Percentiles rank a stretch among this genome's conserved stretches.
phyloP scores from a whole-genome alignment of 2,797 vertebrate genomes.

The Acipenser transmontanus region DNA sequence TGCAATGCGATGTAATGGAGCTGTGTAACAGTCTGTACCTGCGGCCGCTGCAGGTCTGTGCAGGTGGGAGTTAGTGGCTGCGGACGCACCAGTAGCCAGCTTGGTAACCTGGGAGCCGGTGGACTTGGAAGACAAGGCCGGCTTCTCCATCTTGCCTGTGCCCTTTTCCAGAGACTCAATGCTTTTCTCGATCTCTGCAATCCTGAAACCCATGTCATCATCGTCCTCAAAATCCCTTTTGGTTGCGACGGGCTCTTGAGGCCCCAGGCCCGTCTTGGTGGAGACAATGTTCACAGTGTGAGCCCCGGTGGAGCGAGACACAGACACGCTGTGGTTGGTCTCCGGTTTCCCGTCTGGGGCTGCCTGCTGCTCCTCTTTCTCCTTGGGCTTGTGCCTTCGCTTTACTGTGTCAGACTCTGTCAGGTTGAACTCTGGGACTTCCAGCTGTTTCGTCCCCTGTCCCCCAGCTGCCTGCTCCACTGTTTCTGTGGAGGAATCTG shows the following conservation, averaged over 20 bases:
- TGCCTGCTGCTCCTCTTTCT: slow-evolving; percentile 41
- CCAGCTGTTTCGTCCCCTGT: slow-evolving; percentile 24
- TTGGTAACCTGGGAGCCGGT: slow-evolving; percentile 55
- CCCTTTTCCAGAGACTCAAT: slow-evolving; percentile 44
- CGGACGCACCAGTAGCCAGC: slow-evolving; percentile 47
- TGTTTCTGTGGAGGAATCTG: slow-evolving; percentile 15
- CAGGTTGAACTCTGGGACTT: slow-evolving; percentile 79
- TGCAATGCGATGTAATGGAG: too few relatives aligned
- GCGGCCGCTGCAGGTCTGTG: too few relatives aligned
- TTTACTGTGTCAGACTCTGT: slow-evolving; percentile 80
- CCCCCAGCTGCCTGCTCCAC: slow-evolving; percentile 19
- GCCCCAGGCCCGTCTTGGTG: accelerated
- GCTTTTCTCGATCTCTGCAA: slow-evolving; percentile 50
- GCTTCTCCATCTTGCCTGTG: slow-evolving; percentile 30
- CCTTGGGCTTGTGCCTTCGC: slow-evolving; percentile 57
- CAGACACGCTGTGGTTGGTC: accelerated
- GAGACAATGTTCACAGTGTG: slow-evolving; percentile 31
- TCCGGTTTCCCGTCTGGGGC: slow-evolving; percentile 13
- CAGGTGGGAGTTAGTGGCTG: too few relatives aligned
- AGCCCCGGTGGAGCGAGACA: slow-evolving; percentile 30
- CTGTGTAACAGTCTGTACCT: too few relatives aligned
- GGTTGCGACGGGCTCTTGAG: background rate
- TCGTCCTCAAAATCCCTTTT: background rate
- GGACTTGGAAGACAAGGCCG: slow-evolving; percentile 27
- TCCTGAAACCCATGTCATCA: slow-evolving; percentile 35